Conservation (phyloP, 2,797 vertebrate species). For the Hoplostethus mediterraneus region DNA sequence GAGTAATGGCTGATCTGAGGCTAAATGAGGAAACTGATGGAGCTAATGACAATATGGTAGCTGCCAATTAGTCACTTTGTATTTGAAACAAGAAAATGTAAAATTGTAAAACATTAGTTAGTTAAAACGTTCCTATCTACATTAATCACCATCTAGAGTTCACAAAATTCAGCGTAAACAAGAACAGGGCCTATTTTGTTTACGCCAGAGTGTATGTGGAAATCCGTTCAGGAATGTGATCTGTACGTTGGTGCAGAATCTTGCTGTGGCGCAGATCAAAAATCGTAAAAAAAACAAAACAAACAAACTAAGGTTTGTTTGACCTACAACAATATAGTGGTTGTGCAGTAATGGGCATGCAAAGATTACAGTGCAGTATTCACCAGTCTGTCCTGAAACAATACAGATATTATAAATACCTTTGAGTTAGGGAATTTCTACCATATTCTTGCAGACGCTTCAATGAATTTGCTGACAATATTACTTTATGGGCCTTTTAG, state of each 20-base stretch:
- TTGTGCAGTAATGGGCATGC: background rate
- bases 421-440: too few species aligned
- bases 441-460: background rate
- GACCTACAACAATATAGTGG: background rate
- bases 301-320: background rate
- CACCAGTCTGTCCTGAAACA: too few species aligned
- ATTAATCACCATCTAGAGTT: constrained; percentile 18
- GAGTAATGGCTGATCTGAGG: constrained; percentile 10
- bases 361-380: background rate
- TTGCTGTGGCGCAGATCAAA: too few species aligned
- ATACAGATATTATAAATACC: too few species aligned
- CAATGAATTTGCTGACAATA: background rate
- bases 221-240: background rate
- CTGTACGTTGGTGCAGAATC: too few species aligned
- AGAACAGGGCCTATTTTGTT: background rate
- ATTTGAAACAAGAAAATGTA: background rate
- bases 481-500: background rate
- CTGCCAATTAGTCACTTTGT: background rate
- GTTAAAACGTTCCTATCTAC: background rate
- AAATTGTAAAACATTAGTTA: background rate
- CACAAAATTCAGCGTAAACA: constrained; percentile 9
- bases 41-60: background rate
- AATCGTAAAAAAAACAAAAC: too few species aligned
- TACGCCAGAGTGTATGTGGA: background rate
- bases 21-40: constrained; percentile 10